A percentile compares a stretch with the other conserved stretches of the same genome.
These are phyloP conservation scores for Drosophila repleta DNA, from an alignment of 1,140 invertebrate genomes.

Conservation along the genomic window DNA sequence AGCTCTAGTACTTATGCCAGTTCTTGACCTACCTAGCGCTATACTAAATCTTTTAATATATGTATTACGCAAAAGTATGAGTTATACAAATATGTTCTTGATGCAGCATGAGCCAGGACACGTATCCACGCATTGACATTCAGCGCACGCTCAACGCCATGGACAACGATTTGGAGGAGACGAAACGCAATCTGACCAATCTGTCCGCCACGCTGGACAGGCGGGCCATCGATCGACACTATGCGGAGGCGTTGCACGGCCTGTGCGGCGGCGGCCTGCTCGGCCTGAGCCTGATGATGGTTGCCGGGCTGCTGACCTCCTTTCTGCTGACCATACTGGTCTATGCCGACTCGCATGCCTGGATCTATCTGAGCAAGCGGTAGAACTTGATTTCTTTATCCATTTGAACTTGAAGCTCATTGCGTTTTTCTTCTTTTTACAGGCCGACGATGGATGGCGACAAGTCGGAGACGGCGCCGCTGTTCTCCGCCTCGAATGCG, in stretches of 20 bases:
- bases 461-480: slow-evolving; percentile 77
- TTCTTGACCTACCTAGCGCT: too few relatives aligned
- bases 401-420: neutral
- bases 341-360: slow-evolving; percentile 97
- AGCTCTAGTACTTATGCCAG: too few relatives aligned
- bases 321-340: slow-evolving; percentile 94
- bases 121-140: slow-evolving; percentile 81
- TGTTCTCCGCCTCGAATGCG: slow-evolving; percentile 79
- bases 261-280: slow-evolving; percentile 89
- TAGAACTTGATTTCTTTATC: slow-evolving; percentile 17
- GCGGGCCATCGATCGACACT: slow-evolving; percentile 88
- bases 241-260: slow-evolving; percentile 88
- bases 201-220: slow-evolving; percentile 88
- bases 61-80: too few relatives aligned
- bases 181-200: slow-evolving; percentile 71
- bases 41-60: too few relatives aligned
- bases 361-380: slow-evolving; percentile 96
- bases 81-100: neutral
- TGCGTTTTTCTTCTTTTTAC: neutral
- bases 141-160: slow-evolving; percentile 68
- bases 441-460: slow-evolving; percentile 75
- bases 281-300: slow-evolving; percentile 91
- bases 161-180: slow-evolving; percentile 75
- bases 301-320: slow-evolving; percentile 89
- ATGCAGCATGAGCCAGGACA: slow-evolving; percentile 77